A percentile compares a stretch with the other conserved stretches of the same genome.
These are phyloP conservation scores for Himalopsyche japonica DNA, from an alignment of 2,888 invertebrate species.

Conservation along the genomic window DNA sequence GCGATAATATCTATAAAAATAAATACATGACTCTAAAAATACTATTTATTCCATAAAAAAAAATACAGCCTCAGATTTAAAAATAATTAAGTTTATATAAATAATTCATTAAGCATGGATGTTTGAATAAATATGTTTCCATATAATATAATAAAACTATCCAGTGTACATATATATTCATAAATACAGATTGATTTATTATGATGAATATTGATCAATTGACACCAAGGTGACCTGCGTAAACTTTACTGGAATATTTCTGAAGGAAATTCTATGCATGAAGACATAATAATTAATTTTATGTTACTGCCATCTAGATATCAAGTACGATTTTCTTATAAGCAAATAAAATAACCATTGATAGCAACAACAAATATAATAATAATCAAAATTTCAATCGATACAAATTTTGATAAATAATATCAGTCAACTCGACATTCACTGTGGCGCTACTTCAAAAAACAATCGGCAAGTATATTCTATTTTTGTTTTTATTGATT, in stretches of 20 bases:
- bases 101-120: neutral
- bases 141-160: neutral
- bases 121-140: neutral
- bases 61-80: too few relatives aligned
- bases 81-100: neutral
- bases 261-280: neutral
- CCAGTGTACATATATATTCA: neutral
- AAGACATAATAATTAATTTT: neutral
- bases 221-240: neutral
- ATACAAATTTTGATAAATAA: neutral
- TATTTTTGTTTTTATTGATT: too few relatives aligned
- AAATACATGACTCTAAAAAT: neutral
- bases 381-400: neutral
- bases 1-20: neutral
- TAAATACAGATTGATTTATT: neutral
- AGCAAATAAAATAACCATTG: neutral
- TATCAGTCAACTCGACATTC: neutral
- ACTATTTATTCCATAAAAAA: neutral
- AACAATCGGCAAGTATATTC: neutral
- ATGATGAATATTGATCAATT: neutral
- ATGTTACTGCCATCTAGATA: neutral
- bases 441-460: neutral
- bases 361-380: neutral
- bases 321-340: neutral
- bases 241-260: neutral